phyloP scores from a whole-genome alignment of 2,113 vertebrate genomes.

The Stomatorhinus ivindoensis region DNA sequence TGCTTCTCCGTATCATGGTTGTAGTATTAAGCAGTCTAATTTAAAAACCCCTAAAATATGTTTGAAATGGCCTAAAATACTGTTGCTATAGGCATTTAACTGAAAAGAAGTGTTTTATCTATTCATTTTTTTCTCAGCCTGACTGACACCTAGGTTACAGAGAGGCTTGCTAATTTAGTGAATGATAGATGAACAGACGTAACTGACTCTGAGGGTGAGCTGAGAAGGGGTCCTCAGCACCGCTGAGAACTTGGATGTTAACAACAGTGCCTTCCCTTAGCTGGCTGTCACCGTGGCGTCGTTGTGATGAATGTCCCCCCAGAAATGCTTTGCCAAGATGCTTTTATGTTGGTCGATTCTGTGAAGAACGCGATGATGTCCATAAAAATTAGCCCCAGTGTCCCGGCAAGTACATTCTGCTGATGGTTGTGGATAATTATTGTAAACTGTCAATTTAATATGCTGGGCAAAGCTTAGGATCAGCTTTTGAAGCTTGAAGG shows the following conservation, averaged over 20 bases:
- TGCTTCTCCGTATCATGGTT: background rate
- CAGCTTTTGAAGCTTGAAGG: background rate
- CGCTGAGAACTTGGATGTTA: background rate
- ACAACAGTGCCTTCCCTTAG: background rate
- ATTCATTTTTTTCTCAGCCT: too few species aligned
- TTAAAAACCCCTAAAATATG: background rate
- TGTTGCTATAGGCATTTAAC: background rate
- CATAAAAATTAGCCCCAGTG: background rate
- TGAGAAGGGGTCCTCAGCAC: background rate
- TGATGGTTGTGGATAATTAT: background rate
- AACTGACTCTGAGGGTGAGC: background rate
- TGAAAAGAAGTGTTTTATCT: background rate
- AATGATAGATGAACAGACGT: slow-evolving; percentile 32
- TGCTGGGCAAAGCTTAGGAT: background rate
- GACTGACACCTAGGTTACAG: background rate
- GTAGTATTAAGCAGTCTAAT: background rate
- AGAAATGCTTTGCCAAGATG: background rate
- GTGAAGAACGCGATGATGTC: background rate
- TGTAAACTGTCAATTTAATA: background rate
- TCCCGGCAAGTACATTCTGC: background rate
- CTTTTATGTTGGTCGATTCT: background rate
- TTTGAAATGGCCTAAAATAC: background rate
- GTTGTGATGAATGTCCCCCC: background rate
- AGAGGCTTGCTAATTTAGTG: slow-evolving; percentile 3
- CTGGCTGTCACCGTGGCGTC: background rate